phyloP scores from a whole-genome alignment of 2,888 invertebrate species.

The Philopedon plagiatum region DNA sequence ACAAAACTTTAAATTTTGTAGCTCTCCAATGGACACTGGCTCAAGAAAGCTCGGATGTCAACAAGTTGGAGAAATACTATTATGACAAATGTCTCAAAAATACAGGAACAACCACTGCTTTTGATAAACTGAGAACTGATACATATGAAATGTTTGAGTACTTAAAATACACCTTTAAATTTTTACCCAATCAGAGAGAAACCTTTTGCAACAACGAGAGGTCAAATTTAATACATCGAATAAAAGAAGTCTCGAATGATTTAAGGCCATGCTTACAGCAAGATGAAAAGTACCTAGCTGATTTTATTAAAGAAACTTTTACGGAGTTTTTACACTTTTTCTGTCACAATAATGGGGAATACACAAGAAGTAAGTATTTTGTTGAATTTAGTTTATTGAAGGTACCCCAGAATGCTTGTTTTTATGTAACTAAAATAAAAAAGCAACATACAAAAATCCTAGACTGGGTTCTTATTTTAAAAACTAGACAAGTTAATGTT shows the following conservation, averaged over 20 bases:
- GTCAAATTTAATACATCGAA: constrained; percentile 29
- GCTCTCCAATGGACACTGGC: not conserved
- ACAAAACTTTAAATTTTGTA: constrained; percentile 12
- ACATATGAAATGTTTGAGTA: constrained; percentile 45
- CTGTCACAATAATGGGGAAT: constrained; percentile 47
- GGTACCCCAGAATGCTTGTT: too few relatives aligned
- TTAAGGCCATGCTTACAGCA: constrained; percentile 32
- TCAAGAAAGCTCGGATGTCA: constrained; percentile 26
- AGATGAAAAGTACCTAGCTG: constrained; percentile 37
- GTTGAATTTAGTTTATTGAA: not conserved
- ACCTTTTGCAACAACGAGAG: constrained; percentile 40
- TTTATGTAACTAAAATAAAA: too few relatives aligned
- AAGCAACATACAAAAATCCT: too few relatives aligned
- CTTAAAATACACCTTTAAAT: constrained; percentile 34
- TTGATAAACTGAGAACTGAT: constrained; percentile 41
- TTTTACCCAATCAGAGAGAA: constrained; percentile 27
- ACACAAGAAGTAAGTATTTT: constrained; percentile 39
- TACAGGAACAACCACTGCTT: constrained; percentile 21
- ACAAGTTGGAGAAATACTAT: constrained; percentile 39
- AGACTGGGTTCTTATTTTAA: too few relatives aligned
- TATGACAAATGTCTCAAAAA: constrained; percentile 44
- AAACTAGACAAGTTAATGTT: too few relatives aligned
- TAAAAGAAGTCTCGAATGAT: constrained; percentile 42
- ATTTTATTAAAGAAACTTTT: constrained; percentile 45
- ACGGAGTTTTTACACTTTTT: constrained; percentile 48